Percentiles rank a stretch among this genome's conserved stretches.
phyloP scores from a whole-genome alignment of 2,797 vertebrate species.

The Gymnothorax javanicus region DNA sequence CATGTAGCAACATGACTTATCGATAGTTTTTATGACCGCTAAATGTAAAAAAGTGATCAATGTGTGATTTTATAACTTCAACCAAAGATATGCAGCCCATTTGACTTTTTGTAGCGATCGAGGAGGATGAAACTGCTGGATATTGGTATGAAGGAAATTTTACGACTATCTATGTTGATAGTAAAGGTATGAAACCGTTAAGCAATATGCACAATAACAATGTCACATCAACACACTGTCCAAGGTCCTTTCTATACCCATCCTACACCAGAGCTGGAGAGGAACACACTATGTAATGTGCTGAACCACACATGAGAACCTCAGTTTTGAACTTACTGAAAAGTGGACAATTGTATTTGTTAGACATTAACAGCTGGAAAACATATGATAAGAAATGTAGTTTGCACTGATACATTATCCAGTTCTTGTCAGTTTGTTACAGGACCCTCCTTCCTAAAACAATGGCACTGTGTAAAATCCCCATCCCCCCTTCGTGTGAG shows the following conservation, averaged over 20 bases:
- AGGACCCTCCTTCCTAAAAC: slow-evolving; percentile 62
- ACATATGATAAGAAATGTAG: not conserved
- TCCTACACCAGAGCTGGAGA: not conserved
- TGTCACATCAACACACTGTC: not conserved
- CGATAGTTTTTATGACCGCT: not conserved
- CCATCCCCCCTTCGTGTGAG: slow-evolving; percentile 67
- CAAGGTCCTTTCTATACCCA: not conserved
- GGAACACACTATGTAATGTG: not conserved
- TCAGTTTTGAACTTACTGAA: not conserved
- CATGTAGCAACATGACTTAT: not conserved
- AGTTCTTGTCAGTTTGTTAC: slow-evolving; percentile 1
- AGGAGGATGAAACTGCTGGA: not conserved
- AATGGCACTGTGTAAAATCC: slow-evolving; percentile 73
- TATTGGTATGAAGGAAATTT: not conserved
- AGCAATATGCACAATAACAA: not conserved
- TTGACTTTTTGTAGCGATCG: not conserved
- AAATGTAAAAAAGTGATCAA: not conserved
- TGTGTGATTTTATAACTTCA: not conserved
- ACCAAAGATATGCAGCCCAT: not conserved
- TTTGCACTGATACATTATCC: not conserved
- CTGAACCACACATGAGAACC: not conserved
- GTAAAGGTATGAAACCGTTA: not conserved
- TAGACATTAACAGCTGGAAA: not conserved
- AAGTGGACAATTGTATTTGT: not conserved
- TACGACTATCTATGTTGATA: not conserved